Percentiles rank a stretch among this genome's conserved stretches.
Evolutionary conservation across 2,797 vertebrate species (phyloP).

Genomic region (Sandelia bainsii): DNA sequence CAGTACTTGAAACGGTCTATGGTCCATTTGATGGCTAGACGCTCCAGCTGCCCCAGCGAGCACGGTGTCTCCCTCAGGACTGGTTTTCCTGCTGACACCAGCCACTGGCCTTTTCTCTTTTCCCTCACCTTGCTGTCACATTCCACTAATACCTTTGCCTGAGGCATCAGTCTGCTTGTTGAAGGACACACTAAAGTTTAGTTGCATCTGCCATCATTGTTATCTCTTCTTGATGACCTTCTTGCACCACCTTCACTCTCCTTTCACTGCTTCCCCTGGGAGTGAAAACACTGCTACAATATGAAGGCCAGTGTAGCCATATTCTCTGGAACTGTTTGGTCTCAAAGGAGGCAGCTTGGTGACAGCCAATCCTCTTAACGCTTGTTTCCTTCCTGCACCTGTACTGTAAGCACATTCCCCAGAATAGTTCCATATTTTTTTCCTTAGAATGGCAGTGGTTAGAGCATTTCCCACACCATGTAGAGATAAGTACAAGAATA

Average conservation of each 20-base stretch:
- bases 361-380: constrained; percentile 33
- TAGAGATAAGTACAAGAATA: constrained; percentile 7
- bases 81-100: constrained; percentile 59
- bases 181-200: constrained; percentile 69
- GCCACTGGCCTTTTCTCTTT: constrained; percentile 54
- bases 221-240: constrained; percentile 74
- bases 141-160: constrained; percentile 57
- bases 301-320: constrained; percentile 26
- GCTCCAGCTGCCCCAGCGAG: constrained; percentile 47
- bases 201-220: constrained; percentile 61
- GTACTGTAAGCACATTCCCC: constrained; percentile 12
- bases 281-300: constrained; percentile 35
- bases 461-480: constrained; percentile 6
- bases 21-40: constrained; percentile 66
- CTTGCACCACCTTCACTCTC: constrained; percentile 58
- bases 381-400: constrained; percentile 16
- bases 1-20: constrained; percentile 48
- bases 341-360: constrained; percentile 19
- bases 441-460: background rate
- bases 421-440: constrained; percentile 3
- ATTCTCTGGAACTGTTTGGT: constrained; percentile 45
- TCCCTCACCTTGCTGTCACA: constrained; percentile 59
- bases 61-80: constrained; percentile 54
- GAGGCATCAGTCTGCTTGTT: constrained; percentile 57
- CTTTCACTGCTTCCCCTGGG: constrained; percentile 43